Evolutionary conservation across 2,797 vertebrate genomes (phyloP).

Genomic region (Fundulus diaphanus): DNA sequence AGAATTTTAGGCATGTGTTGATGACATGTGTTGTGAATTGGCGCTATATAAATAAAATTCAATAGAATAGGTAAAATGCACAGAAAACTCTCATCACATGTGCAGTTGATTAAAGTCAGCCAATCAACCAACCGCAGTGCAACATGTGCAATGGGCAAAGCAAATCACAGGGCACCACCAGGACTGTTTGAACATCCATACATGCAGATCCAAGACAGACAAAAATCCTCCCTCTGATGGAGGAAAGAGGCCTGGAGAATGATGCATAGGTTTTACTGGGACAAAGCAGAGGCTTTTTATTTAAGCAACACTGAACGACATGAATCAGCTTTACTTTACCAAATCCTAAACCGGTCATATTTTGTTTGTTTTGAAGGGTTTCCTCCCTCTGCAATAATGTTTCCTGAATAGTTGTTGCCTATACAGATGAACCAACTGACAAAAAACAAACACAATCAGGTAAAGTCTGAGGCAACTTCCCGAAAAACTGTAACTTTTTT

Average conservation of each 20-base stretch:
- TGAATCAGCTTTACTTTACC: conserved; percentile 42
- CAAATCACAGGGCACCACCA: conserved; percentile 44
- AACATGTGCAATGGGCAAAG: conserved; percentile 48
- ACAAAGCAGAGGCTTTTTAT: conserved; percentile 52
- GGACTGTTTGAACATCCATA: conserved; percentile 7
- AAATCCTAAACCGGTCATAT: conserved; percentile 12
- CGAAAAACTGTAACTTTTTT: conserved; percentile 36
- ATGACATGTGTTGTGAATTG: too few relatives aligned
- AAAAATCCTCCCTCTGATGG: conserved; percentile 53
- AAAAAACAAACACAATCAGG: conserved; percentile 62
- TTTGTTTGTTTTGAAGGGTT: conserved; percentile 19
- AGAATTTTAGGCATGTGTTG: background rate
- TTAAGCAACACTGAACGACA: conserved; percentile 46
- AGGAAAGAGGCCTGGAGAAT: conserved; percentile 51
- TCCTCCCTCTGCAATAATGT: conserved; percentile 19
- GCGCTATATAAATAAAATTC: too few relatives aligned
- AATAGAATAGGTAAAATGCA: background rate
- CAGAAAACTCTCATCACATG: background rate
- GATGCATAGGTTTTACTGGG: conserved; percentile 58
- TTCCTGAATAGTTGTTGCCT: conserved; percentile 38
- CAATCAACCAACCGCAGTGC: conserved; percentile 6
- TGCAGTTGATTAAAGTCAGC: background rate
- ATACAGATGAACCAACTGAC: conserved; percentile 47
- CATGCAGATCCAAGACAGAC: conserved; percentile 19
- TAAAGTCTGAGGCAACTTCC: conserved; percentile 74